These are phyloP conservation scores for Telmatherina bonti DNA, from an alignment of 2,797 vertebrate genomes.

Conservation along the genomic window DNA sequence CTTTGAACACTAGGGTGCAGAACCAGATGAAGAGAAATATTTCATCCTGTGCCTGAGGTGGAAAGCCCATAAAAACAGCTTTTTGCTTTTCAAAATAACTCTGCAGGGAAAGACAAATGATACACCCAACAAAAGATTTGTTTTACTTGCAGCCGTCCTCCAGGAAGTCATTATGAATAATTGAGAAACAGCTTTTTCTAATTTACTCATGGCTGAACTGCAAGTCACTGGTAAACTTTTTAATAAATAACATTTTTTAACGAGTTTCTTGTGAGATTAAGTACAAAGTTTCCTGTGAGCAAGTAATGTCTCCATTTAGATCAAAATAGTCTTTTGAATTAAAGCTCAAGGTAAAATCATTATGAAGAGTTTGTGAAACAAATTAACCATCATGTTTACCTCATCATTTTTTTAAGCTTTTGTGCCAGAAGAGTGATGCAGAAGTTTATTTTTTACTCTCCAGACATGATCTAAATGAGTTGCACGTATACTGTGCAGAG, in stretches of 20 bases:
- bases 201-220: slow-evolving; percentile 39
- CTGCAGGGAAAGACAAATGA: slow-evolving; percentile 29
- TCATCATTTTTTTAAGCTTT: too few species aligned
- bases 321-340: not conserved
- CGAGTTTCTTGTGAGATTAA: not conserved
- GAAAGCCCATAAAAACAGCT: slow-evolving; percentile 18
- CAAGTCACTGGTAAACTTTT: slow-evolving; percentile 17
- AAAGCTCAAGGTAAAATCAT: not conserved
- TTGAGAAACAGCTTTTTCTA: slow-evolving; percentile 27
- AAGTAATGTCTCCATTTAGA: slow-evolving; percentile 7
- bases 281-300: not conserved
- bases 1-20: slow-evolving; percentile 14
- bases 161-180: slow-evolving; percentile 47
- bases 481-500: not conserved
- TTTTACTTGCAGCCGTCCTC: slow-evolving; percentile 35
- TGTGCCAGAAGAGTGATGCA: not conserved
- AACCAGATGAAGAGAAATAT: slow-evolving; percentile 34
- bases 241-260: not conserved
- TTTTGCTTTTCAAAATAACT: slow-evolving; percentile 39
- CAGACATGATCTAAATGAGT: slow-evolving; percentile 12
- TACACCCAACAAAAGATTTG: slow-evolving; percentile 21
- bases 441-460: not conserved
- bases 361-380: too few species aligned
- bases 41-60: slow-evolving; percentile 25
- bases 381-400: too few species aligned